Conservation (phyloP, 2,888 invertebrate genomes). For the Pachycephus smyrnensis region DNA sequence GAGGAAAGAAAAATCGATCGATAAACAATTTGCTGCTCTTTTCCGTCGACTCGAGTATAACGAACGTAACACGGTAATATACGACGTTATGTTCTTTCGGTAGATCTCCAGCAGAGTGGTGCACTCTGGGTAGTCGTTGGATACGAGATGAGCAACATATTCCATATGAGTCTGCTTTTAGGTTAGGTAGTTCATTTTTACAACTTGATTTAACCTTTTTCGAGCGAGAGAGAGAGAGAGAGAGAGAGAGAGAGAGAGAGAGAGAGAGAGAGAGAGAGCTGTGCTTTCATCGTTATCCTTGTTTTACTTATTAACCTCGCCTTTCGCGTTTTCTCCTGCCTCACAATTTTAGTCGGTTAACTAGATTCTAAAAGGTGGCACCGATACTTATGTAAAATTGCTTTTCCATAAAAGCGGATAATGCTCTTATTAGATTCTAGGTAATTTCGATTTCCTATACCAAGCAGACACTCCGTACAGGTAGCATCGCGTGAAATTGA, state of each 20-base stretch:
- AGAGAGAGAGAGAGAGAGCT: too few species aligned
- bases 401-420: background rate
- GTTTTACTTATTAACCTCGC: background rate
- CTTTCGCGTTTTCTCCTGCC: background rate
- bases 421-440: background rate
- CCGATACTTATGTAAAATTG: background rate
- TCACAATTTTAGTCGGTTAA: background rate
- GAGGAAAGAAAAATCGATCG: constrained; percentile 18
- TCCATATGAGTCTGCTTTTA: background rate
- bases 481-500: background rate
- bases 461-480: background rate
- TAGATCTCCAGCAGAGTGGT: background rate
- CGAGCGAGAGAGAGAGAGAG: too few species aligned
- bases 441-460: background rate
- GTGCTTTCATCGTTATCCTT: background rate
- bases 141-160: background rate
- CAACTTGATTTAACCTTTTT: background rate
- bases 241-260: too few species aligned
- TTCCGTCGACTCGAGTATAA: background rate
- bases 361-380: background rate
- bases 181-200: background rate
- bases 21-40: constrained; percentile 27
- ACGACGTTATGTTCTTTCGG: background rate
- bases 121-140: background rate
- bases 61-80: background rate